Evolutionary conservation across 2,113 vertebrate species (phyloP), one percentile per base, ranked within the genome.

Genomic region (Rhizomys pruinosus): DNA sequence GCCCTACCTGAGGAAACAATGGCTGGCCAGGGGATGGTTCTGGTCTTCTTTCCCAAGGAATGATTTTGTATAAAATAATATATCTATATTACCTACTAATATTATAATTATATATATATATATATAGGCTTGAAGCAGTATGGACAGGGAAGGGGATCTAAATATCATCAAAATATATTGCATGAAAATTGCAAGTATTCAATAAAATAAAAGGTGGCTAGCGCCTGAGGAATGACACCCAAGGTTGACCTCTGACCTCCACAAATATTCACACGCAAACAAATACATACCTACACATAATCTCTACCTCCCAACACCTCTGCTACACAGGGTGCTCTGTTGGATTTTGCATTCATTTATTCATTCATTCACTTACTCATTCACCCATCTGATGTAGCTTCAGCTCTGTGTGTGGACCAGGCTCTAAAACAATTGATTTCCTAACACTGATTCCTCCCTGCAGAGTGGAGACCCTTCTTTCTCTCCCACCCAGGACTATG

Each of bases 291-390:
- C 52, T 22, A 59, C 61, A 22, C 61, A 22, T 27, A 32, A 2
- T 19, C 20, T 1, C 23, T 3, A 4, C 59, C 3, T 32, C n/a
- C 74, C 29, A 1, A 2, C 0, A 3, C 16, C 5, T 61, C 72
- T 20, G 10, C 59, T 0, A 0, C 2, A 6, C 19, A 2, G 8
- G 32, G 55, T 7, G 15, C 11, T 57, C 47, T 59, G 1, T 64
- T 34, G 25, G 34, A 39, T 55, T 81, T 23, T 19, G 2, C 37
- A 16, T 22, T 63, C 23, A 39, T 87, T 39, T 77, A 23, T 55
- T 44, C 25, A 2, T 37, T 15, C 44, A n/a, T 74, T n/a, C 55
- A 2, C 12, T 32, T 22, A 32, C 61, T 32, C 34, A 8, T 3
- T n/a, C 44, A 55, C 52, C 9, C 2, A 57, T 71, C 44, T 39